phyloP scores from a whole-genome alignment of 2,797 vertebrate species.

The Danio kyathit region DNA sequence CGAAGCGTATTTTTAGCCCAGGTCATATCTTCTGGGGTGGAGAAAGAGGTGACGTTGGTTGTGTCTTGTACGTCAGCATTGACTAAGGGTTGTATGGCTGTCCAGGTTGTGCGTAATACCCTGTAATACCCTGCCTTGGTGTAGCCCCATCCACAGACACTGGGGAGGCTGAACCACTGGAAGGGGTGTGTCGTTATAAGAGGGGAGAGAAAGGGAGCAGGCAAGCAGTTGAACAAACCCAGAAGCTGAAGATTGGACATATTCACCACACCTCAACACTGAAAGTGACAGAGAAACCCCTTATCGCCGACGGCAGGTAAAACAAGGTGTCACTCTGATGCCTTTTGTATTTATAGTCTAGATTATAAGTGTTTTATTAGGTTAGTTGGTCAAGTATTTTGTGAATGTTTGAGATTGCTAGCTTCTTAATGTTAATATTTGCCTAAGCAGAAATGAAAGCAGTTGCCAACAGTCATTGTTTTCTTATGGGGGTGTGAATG shows the following conservation, averaged over 20 bases:
- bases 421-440: neutral
- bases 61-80: constrained; percentile 70
- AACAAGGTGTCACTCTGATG: constrained; percentile 14
- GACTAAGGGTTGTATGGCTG: constrained; percentile 66
- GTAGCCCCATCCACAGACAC: constrained; percentile 58
- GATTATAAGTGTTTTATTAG: constrained; percentile 5
- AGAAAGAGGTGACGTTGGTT: constrained; percentile 71
- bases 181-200: constrained; percentile 84
- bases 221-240: constrained; percentile 78
- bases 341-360: neutral
- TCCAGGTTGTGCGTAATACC: constrained; percentile 72
- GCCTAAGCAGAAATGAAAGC: constrained; percentile 4
- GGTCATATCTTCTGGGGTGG: constrained; percentile 69
- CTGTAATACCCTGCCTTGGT: constrained; percentile 70
- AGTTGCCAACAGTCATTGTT: neutral
- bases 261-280: constrained; percentile 52
- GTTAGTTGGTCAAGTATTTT: neutral
- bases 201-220: constrained; percentile 74
- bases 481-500: neutral
- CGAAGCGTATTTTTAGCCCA: constrained; percentile 73
- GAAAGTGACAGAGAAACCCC: constrained; percentile 39
- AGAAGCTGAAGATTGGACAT: constrained; percentile 77
- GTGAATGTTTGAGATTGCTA: neutral
- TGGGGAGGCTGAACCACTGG: constrained; percentile 68
- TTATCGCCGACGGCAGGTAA: constrained; percentile 58